These are phyloP conservation scores for Coenobita brevimanus DNA, from an alignment of 1,140 invertebrate genomes.

Conservation along the genomic window DNA sequence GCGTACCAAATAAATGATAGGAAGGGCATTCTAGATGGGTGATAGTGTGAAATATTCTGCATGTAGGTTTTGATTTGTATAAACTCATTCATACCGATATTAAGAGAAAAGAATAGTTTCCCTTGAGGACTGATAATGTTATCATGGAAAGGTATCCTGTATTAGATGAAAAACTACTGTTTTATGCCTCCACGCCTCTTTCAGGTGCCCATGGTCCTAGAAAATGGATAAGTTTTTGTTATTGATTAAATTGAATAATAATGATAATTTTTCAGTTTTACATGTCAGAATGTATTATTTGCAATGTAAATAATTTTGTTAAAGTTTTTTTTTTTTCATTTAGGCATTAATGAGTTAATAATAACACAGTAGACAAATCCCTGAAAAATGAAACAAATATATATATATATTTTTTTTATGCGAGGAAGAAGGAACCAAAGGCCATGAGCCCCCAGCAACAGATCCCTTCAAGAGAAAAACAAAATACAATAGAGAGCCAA, in stretches of 20 bases:
- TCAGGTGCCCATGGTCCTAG: slow-evolving; percentile 46
- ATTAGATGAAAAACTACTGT: not conserved
- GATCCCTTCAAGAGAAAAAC: too few species aligned
- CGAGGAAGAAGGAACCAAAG: too few species aligned
- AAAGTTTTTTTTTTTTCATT: slow-evolving; percentile 4
- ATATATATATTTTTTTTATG: too few species aligned
- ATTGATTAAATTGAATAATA: slow-evolving; percentile 32
- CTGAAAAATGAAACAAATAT: too few species aligned
- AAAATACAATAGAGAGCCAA: too few species aligned
- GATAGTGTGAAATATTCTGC: not conserved
- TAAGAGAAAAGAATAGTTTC: too few species aligned
- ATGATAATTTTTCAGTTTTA: slow-evolving; percentile 26
- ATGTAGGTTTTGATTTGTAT: too few species aligned
- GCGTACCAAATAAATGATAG: slow-evolving; percentile 3
- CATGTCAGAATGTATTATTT: not conserved
- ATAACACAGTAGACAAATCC: too few species aligned
- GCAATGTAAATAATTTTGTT: not conserved
- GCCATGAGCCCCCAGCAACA: too few species aligned
- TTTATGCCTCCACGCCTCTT: not conserved
- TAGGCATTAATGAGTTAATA: slow-evolving; percentile 2
- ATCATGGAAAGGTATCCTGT: too few species aligned
- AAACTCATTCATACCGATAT: too few species aligned
- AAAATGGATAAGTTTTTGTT: slow-evolving; percentile 34
- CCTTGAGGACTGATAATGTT: too few species aligned
- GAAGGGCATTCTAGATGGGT: slow-evolving; percentile 26